phyloP scores from a whole-genome alignment of 2,113 vertebrate species.

The Larimichthys polyactis region DNA sequence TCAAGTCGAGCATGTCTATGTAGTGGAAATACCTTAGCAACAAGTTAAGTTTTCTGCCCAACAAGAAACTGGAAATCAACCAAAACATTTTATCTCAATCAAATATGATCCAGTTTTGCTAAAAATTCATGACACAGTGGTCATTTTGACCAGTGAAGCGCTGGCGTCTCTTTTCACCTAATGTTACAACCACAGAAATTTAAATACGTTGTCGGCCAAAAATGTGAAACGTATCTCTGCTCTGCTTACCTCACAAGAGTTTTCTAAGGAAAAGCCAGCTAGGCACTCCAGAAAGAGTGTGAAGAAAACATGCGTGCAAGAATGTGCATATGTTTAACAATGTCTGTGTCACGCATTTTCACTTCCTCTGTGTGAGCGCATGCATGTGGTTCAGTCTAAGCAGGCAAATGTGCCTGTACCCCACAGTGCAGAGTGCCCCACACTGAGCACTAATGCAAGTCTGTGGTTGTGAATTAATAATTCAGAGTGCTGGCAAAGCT shows the following conservation, averaged over 20 bases:
- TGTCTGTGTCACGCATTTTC: constrained; percentile 8
- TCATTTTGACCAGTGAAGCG: too few relatives aligned
- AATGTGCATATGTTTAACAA: neutral
- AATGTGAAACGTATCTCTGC: neutral
- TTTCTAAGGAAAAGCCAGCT: constrained; percentile 14
- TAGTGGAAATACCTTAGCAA: too few relatives aligned
- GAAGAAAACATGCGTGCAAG: constrained; percentile 27
- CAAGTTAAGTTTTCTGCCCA: too few relatives aligned
- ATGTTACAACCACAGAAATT: too few relatives aligned
- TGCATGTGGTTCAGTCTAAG: neutral
- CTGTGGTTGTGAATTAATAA: constrained; percentile 75
- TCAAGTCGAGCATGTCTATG: too few relatives aligned
- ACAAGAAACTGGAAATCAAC: too few relatives aligned
- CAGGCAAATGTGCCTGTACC: constrained; percentile 3
- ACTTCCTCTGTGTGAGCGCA: neutral
- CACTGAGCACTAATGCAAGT: constrained; percentile 68
- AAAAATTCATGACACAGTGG: too few relatives aligned
- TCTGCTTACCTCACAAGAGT: neutral
- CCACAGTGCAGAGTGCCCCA: constrained; percentile 22
- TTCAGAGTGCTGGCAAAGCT: constrained; percentile 64
- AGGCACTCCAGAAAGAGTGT: constrained; percentile 5
- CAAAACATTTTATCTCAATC: too few relatives aligned
- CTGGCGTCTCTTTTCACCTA: too few relatives aligned
- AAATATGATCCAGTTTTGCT: too few relatives aligned
- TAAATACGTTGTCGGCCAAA: neutral